Percentiles rank a stretch among this genome's conserved stretches.
Conservation (phyloP, 2,888 invertebrate species). For the Yponomeuta cagnagella region DNA sequence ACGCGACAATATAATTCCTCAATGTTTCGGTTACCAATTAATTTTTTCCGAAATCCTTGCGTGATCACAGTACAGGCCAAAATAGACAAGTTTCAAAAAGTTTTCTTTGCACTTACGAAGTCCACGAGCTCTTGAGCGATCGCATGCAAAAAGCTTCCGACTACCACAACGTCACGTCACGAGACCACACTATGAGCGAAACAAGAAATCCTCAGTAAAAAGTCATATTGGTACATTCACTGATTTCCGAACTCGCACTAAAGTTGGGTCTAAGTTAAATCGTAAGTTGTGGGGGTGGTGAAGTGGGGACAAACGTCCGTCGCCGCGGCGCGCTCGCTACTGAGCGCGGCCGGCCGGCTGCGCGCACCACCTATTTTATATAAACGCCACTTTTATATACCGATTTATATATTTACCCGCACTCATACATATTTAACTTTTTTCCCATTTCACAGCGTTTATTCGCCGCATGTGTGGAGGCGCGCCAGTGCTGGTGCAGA, state of each 20-base stretch:
- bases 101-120: slow-evolving; percentile 1
- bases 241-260: slow-evolving; percentile 3
- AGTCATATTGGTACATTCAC: background rate
- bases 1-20: too few relatives aligned
- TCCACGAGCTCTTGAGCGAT: background rate
- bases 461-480: slow-evolving; percentile 64
- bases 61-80: background rate
- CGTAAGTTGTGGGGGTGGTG: slow-evolving; percentile 24
- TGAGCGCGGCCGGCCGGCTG: slow-evolving; percentile 47
- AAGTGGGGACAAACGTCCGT: slow-evolving; percentile 23
- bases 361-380: slow-evolving; percentile 63
- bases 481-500: slow-evolving; percentile 34
- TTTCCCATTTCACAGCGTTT: slow-evolving; percentile 74
- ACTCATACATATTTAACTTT: slow-evolving; percentile 76
- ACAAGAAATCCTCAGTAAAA: background rate
- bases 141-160: background rate
- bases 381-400: slow-evolving; percentile 64
- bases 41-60: background rate
- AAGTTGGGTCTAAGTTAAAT: background rate
- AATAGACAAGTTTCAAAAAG: background rate
- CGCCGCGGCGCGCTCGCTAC: slow-evolving; percentile 54
- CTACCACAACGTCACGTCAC: slow-evolving; percentile 3
- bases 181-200: background rate
- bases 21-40: background rate
- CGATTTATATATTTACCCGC: slow-evolving; percentile 75